Evolutionary conservation across 1,140 invertebrate species (phyloP).

Genomic region (Reticulitermes speratus): DNA sequence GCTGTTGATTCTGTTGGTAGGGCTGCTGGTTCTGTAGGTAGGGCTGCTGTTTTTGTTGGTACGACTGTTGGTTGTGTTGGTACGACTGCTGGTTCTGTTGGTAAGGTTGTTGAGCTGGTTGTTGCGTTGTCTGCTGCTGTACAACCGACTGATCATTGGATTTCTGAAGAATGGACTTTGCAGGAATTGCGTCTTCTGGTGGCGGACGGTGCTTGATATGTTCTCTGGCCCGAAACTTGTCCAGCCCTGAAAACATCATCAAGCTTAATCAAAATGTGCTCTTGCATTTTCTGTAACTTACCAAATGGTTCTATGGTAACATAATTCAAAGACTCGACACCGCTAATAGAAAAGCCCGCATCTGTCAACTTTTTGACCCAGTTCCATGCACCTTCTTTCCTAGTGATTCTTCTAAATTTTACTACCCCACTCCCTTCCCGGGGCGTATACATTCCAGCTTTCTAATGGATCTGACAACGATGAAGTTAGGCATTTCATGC

Average conservation of each 20-base stretch:
- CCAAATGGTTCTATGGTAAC: no score
- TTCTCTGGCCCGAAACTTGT: constrained; percentile 45
- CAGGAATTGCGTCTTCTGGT: constrained; percentile 47
- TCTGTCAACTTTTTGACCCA: no score
- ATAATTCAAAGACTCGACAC: no score
- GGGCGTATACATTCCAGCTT: no score
- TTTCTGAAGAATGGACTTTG: constrained; percentile 46
- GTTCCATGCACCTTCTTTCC: no score
- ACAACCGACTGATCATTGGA: constrained; percentile 35
- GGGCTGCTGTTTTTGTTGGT: neutral
- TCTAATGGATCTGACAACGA: no score
- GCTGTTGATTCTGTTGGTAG: constrained; percentile 21
- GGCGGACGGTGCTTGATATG: constrained; percentile 52
- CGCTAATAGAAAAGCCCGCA: no score
- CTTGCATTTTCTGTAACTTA: no score
- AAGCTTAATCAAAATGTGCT: no score
- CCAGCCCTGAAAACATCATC: constrained; percentile 36
- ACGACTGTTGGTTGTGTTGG: neutral
- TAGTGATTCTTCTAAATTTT: no score
- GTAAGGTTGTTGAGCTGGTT: constrained; percentile 36
- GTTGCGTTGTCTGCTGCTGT: constrained; percentile 38
- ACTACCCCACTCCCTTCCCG: no score
- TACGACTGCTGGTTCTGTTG: constrained; percentile 29
- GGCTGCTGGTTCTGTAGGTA: constrained; percentile 15
- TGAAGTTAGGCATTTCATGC: no score